Evolutionary conservation across 2,888 invertebrate genomes (phyloP), one percentile per base, ranked within the genome.

Genomic region (Lycocerus yunnanus): DNA sequence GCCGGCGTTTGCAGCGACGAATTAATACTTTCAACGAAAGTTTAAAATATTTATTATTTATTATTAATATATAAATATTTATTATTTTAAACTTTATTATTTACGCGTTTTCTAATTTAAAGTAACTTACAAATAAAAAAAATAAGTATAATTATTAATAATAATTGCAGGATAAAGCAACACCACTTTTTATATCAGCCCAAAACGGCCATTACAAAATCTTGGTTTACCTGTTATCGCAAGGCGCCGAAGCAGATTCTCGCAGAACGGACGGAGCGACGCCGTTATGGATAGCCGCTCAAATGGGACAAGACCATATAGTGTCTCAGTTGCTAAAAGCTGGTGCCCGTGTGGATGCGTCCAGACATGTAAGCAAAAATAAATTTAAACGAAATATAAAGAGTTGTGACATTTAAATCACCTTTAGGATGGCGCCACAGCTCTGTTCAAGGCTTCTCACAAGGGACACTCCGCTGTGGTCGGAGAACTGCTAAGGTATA

Each of bases 391-490:
- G 20, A 63, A 21, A 66, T n/a, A n/a, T n/a, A 11, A 66, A 63
- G 61, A 1, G 16, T 13, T 16, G 20, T n/a, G 1, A 0, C 27
- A n/a, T 43, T 66, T 15, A 72, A 77, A 80, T 79, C 77, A 78
- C 8, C 87, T 86, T 59, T 87, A 96, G 95, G 96, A 97, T 88
- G 97, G 97, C 61, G 97, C 97, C 58, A 97, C 97, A 1, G 95
- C 97, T 1, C 88, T 98, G 76, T 97, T 97, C 88, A 98, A 98
- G 87, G 97, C 97, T 43, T 93, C 96, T 43, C 97, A 98, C 87
- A 98, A 98, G 88, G 97, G 97, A 0, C 96, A 97, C 87, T 90
- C 93, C 2, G 94, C 94, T 10, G 97, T 97, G 2, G 94, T 97
- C 1, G 91, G 92, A 0, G 95, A 96, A 85, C 88, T 97, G 78